Conservation (phyloP, 2,797 vertebrate genomes). For the Glyptemys insculpta region DNA sequence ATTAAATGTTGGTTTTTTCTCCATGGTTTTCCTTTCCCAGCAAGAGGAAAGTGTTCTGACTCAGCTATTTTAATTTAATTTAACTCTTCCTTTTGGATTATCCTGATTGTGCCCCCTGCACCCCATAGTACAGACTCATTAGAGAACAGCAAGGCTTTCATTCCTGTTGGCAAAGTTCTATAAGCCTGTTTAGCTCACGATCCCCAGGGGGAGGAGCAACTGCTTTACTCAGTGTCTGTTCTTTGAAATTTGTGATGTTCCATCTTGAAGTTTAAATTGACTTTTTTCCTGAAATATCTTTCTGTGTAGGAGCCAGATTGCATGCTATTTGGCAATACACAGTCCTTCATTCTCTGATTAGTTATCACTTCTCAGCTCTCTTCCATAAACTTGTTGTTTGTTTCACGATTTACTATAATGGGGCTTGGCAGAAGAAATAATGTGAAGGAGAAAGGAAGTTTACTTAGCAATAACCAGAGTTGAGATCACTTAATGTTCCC, state of each 20-base stretch:
- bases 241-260: not conserved
- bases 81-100: not conserved
- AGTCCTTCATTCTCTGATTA: not conserved
- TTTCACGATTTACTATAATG: not conserved
- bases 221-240: not conserved
- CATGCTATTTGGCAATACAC: not conserved
- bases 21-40: not conserved
- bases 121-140: not conserved
- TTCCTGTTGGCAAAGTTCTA: not conserved
- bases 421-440: not conserved
- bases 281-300: not conserved
- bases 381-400: not conserved
- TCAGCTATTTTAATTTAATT: not conserved
- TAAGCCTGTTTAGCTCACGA: not conserved
- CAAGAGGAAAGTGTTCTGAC: not conserved
- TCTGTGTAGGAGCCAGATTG: not conserved
- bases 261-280: not conserved
- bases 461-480: not conserved
- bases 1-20: not conserved
- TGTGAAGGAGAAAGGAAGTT: not conserved
- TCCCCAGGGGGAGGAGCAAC: not conserved
- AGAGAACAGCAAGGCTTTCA: not conserved
- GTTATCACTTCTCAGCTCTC: not conserved
- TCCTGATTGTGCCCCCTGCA: too few species aligned
- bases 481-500: not conserved